phyloP scores from a whole-genome alignment of 92 coral and sea anemone species.

The Virgularia gustaviana region DNA sequence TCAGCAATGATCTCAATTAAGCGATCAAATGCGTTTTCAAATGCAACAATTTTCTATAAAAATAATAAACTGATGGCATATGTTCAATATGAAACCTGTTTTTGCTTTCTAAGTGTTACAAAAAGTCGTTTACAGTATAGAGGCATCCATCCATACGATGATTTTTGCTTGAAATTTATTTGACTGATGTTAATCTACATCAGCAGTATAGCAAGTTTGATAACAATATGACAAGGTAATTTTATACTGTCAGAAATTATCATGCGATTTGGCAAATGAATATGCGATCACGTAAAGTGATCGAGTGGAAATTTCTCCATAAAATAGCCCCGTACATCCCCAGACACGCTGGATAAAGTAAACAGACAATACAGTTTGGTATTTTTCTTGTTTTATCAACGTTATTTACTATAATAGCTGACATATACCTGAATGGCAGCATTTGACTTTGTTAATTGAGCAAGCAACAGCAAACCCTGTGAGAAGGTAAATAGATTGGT shows the following conservation, averaged over 20 bases:
- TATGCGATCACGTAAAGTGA: too few relatives aligned
- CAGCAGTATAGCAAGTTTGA: too few relatives aligned
- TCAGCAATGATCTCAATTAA: conserved; percentile 92
- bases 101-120: background rate
- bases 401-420: background rate
- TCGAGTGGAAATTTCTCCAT: too few relatives aligned
- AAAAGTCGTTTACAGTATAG: too few relatives aligned
- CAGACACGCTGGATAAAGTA: too few relatives aligned
- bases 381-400: too few relatives aligned
- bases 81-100: background rate
- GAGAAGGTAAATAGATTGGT: background rate
- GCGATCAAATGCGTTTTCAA: conserved; percentile 98
- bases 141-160: too few relatives aligned
- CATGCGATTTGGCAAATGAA: too few relatives aligned
- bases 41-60: conserved; percentile 92
- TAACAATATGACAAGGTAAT: background rate
- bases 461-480: conserved; percentile 78
- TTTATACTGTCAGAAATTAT: background rate
- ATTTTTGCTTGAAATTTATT: too few relatives aligned
- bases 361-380: too few relatives aligned
- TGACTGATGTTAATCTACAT: too few relatives aligned
- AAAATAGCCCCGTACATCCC: too few relatives aligned
- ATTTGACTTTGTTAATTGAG: conserved; percentile 88
- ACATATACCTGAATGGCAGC: conserved; percentile 99
- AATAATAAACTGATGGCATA: background rate